Evolutionary conservation across 2,113 vertebrate species (phyloP), one percentile per base, ranked within the genome.

Genomic region (Nothoprocta pentlandii): DNA sequence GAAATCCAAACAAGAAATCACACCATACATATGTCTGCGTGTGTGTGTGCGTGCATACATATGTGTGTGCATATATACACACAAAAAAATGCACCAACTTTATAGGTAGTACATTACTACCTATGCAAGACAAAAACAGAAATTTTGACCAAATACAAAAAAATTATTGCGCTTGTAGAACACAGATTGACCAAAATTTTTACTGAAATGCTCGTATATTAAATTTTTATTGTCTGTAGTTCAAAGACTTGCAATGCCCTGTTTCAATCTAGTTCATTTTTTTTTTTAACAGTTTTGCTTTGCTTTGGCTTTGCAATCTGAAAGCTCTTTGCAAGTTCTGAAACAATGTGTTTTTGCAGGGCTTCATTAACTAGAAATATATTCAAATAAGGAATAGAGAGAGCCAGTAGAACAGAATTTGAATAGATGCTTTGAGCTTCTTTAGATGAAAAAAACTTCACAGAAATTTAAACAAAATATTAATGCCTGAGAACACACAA

Each of bases 291-390:
- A 34, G 25, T 74, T 91, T 59, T 87, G 23, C 46, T 74, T 69
- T 0, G 0, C 20, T 66, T 42, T 82, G 30, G 49, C 42, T 89
- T 91, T 89, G 39, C 59, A 70, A 39, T 83, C 73, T 92, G 71
- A 89, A 91, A 83, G 12, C 32, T 58, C n/a, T 87, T 92, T 74
- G 36, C 70, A 92, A 91, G 75, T 70, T 94, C 59, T 89, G 49
- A 78, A 93, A 85, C 71, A 85, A 82, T 19, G 12, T n/a, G 54
- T 26, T 78, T 90, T 70, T 83, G 49, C 54, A 64, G 26, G 85
- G 46, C 67, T 74, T 21, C 75, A 88, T 80, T 91, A 92, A 68
- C 46, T 53, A 89, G 75, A 92, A 93, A 91, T 62, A 74, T 42
- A 91, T 89, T 85, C 81, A 94, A 85, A 83, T 59, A 77, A 87